Evolutionary conservation across 1,140 invertebrate species (phyloP), one percentile per base, ranked within the genome.

Genomic region (Pachypeltis micranthus): DNA sequence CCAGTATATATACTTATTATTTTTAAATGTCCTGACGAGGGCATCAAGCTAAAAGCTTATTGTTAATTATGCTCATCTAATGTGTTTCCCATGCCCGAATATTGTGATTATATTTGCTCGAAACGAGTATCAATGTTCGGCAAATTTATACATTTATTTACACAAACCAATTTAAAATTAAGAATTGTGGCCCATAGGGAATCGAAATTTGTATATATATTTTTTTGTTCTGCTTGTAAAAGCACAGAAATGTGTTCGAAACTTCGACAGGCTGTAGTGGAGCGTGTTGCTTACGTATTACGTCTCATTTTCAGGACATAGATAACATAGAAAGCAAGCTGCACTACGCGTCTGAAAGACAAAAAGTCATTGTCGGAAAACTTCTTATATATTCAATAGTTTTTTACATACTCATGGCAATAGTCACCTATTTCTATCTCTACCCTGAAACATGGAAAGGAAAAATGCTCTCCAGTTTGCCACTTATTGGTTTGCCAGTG

Each of bases 401-500:
- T n/a, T 68, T 90, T 3, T 95, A 92, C 73, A 78, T 91, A 16
- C 72, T 90, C 47, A 81, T 82, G 65, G 85, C 85, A 28, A 71
- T 87, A 4, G 66, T 88, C 61, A 87, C 88, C 71, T 93, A 90
- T 72, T 88, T 90, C 72, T 85, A 85, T 67, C 88, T 84, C 68
- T 85, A 86, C 66, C 85, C 86, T 64, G 79, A 80, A 59, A 80
- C 80, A 59, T 78, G 85, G 72, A 77, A 82, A 59, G 81, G 89
- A 67, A 80, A 83, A 66, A 64, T 91, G 16, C 77, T 87, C 65
- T 87, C 86, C 69, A 81, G 84, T 25, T 80, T 83, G 55, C 87
- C 88, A 34, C 73, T 93, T 56, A 71, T 92, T 1, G 73, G 87
- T 27, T 85, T 90, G 69, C 88, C 89, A 64, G 67, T 90, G 55